Conservation (phyloP, 2,888 invertebrate genomes). For the Papilio protenor region DNA sequence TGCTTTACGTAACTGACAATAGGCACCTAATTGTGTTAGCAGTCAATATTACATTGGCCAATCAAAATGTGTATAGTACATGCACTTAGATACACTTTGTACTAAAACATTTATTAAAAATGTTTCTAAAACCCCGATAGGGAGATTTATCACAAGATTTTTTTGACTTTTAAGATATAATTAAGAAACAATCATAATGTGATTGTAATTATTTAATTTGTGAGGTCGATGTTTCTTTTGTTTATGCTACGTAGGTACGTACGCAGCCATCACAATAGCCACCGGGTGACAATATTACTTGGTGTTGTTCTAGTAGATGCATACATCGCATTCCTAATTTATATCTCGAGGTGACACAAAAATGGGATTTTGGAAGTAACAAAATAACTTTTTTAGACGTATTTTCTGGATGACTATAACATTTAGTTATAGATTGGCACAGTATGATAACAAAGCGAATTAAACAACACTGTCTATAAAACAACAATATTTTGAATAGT, state of each 20-base stretch:
- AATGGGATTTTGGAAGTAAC: background rate
- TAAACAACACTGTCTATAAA: background rate
- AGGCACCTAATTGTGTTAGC: constrained; percentile 4
- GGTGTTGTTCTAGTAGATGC: background rate
- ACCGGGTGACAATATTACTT: background rate
- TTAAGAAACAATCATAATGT: background rate
- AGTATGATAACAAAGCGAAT: background rate
- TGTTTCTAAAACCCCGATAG: background rate
- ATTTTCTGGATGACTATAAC: background rate
- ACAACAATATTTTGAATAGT: background rate
- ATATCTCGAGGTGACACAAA: background rate
- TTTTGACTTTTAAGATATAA: background rate
- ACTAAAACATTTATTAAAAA: constrained; percentile 37
- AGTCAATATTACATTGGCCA: constrained; percentile 6
- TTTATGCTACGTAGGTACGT: background rate
- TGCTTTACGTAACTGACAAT: constrained; percentile 31
- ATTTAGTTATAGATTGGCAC: background rate
- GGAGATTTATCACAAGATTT: background rate
- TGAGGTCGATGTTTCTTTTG: background rate
- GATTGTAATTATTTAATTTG: background rate
- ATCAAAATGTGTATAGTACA: constrained; percentile 2
- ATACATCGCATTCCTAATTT: background rate
- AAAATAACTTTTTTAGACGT: background rate
- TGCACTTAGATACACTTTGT: no score
- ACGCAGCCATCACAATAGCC: background rate